Percentiles rank a stretch among this genome's conserved stretches.
These are phyloP conservation scores for Chamaedrilus cognettii DNA, from an alignment of 2,888 invertebrate genomes.

Conservation along the genomic window DNA sequence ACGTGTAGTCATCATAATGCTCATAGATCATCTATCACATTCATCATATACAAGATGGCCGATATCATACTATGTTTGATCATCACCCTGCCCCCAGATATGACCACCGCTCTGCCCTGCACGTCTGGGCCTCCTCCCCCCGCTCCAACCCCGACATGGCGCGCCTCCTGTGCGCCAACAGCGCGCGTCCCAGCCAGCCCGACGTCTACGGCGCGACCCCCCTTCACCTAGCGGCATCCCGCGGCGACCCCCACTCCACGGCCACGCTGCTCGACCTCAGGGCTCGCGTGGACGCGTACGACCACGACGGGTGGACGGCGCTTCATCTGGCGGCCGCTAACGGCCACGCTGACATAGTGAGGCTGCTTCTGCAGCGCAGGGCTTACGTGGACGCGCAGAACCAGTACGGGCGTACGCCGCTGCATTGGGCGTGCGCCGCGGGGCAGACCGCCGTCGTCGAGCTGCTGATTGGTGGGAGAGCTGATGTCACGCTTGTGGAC, in stretches of 20 bases:
- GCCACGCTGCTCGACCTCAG: constrained; percentile 41
- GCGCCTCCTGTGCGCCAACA: constrained; percentile 39
- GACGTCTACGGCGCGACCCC: constrained; percentile 53
- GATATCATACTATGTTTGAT: too few species aligned
- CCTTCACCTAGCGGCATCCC: constrained; percentile 50
- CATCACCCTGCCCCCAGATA: too few species aligned
- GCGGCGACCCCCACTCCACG: constrained; percentile 43
- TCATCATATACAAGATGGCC: too few species aligned
- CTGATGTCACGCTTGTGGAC: constrained; percentile 41
- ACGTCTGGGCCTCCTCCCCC: constrained; percentile 45
- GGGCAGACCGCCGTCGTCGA: constrained; percentile 42
- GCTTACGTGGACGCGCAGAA: constrained; percentile 43
- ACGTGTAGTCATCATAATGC: too few species aligned
- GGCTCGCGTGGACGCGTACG: constrained; percentile 43
- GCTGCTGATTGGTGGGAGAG: constrained; percentile 40
- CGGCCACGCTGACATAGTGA: constrained; percentile 44
- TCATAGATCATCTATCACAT: too few species aligned
- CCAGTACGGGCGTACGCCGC: constrained; percentile 44
- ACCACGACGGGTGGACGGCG: constrained; percentile 52
- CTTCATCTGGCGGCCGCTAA: constrained; percentile 51
- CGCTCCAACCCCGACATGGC: constrained; percentile 39
- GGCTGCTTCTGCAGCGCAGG: constrained; percentile 41
- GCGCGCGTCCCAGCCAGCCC: constrained; percentile 43
- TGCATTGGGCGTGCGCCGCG: constrained; percentile 49
- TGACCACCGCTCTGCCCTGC: constrained; percentile 48